Conservation (phyloP, 2,888 invertebrate genomes). For the Spisula subtruncata region DNA sequence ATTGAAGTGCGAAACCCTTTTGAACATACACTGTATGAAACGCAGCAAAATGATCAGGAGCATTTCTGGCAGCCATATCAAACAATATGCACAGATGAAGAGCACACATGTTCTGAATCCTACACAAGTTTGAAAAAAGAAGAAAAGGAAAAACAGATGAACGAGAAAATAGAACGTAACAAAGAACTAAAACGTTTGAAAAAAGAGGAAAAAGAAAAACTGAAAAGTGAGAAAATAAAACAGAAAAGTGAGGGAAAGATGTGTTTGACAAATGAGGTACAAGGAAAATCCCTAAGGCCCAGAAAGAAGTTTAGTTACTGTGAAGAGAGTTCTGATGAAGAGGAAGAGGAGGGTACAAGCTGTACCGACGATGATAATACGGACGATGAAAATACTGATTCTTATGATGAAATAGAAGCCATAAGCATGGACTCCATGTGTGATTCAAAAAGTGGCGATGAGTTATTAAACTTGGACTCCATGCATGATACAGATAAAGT, state of each 20-base stretch:
- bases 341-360: background rate
- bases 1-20: background rate
- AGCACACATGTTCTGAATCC: no score
- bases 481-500: background rate
- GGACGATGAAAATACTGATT: background rate
- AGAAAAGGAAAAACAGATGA: background rate
- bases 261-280: background rate
- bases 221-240: background rate
- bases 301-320: background rate
- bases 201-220: background rate
- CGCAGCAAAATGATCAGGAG: background rate
- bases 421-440: no score
- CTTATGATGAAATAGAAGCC: background rate
- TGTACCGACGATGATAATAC: background rate
- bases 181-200: background rate
- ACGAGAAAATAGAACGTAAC: background rate
- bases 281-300: background rate
- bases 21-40: background rate
- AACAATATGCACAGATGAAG: no score
- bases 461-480: no score
- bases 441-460: no score
- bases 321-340: constrained; percentile 33
- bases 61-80: no score
- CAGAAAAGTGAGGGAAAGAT: background rate
- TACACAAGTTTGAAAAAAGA: no score